Percentiles rank a stretch among this genome's conserved stretches.
phyloP scores from a whole-genome alignment of 2,797 vertebrate species.

The Botia almorhae region DNA sequence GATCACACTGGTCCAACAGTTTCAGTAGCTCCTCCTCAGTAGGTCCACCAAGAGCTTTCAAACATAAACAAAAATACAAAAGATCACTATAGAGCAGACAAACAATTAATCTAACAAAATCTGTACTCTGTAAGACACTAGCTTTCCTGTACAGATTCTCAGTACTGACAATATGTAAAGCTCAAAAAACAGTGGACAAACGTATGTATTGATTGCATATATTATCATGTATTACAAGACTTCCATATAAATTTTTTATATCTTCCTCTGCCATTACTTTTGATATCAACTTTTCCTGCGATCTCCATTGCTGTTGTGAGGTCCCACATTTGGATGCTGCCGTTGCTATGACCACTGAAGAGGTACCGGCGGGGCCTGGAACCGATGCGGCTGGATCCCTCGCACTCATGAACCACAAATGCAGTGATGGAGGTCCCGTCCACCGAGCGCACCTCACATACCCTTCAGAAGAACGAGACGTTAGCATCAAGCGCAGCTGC shows the following conservation, averaged over 20 bases:
- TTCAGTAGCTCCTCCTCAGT: slow-evolving; percentile 87
- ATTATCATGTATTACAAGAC: too few species aligned
- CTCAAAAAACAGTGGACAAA: not conserved
- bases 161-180: not conserved
- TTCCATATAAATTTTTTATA: not conserved
- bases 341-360: slow-evolving; percentile 89
- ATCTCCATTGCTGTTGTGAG: slow-evolving; percentile 91
- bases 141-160: not conserved
- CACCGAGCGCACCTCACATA: slow-evolving; percentile 89
- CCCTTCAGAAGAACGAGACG: slow-evolving; percentile 66
- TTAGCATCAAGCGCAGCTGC: not conserved
- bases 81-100: not conserved
- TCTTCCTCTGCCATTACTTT: slow-evolving; percentile 66
- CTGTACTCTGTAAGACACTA: not conserved
- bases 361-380: slow-evolving; percentile 87
- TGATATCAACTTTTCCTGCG: slow-evolving; percentile 80
- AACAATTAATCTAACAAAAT: too few species aligned
- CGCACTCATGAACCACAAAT: slow-evolving; percentile 91
- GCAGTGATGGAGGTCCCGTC: slow-evolving; percentile 85
- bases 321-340: slow-evolving; percentile 95
- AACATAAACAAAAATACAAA: slow-evolving; percentile 43
- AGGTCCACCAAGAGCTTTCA: slow-evolving; percentile 80
- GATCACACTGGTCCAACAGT: slow-evolving; percentile 88
- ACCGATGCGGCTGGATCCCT: slow-evolving; percentile 89
- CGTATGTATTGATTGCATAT: too few species aligned